Conservation (phyloP, 2,797 vertebrate genomes). For the Calcarius lapponicus region DNA sequence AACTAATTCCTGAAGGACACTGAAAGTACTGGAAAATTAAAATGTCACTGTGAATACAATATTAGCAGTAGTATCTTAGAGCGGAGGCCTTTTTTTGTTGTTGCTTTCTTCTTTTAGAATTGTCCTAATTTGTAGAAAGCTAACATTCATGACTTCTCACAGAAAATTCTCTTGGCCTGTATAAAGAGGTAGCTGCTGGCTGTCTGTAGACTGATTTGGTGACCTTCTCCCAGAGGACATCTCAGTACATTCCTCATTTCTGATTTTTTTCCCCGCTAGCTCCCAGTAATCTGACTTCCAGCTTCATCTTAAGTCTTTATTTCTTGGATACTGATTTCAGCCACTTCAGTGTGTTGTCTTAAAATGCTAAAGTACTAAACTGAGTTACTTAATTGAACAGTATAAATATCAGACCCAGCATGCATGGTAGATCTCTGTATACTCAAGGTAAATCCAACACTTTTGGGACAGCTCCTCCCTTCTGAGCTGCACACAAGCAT, state of each 20-base stretch:
- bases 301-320: neutral
- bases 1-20: neutral
- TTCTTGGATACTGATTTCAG: neutral
- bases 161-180: neutral
- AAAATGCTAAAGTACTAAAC: neutral
- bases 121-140: neutral
- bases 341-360: neutral
- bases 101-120: neutral
- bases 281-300: neutral
- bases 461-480: neutral
- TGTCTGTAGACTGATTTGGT: neutral
- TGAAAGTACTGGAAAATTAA: neutral
- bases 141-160: neutral
- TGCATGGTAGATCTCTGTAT: neutral
- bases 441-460: neutral
- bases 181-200: neutral
- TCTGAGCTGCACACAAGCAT: accelerated
- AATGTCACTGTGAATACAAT: neutral
- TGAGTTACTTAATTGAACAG: neutral
- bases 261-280: neutral
- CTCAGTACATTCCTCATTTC: neutral
- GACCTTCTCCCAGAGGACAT: neutral
- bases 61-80: neutral
- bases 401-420: neutral
- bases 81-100: neutral